Evolutionary conservation across 2,797 vertebrate species (phyloP).

Genomic region (Salmo trutta): DNA sequence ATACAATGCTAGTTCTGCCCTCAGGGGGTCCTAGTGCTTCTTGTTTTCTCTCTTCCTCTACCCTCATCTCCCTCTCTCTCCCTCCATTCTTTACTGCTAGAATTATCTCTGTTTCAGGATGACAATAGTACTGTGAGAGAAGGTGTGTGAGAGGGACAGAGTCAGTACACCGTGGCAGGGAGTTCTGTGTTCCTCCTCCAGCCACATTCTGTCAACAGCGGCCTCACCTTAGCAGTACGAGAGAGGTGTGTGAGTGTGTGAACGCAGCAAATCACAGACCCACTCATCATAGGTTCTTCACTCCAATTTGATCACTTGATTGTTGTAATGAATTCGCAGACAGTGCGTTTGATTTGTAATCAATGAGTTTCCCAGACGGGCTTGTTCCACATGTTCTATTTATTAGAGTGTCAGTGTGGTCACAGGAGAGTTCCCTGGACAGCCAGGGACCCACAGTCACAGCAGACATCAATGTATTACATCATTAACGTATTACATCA

Average conservation of each 20-base stretch:
- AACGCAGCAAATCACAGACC: neutral
- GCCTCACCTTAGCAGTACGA: constrained; percentile 33
- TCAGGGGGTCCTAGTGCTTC: constrained; percentile 60
- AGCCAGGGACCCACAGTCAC: constrained; percentile 16
- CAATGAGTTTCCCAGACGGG: neutral
- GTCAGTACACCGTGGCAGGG: constrained; percentile 48
- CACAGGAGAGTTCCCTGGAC: constrained; percentile 45
- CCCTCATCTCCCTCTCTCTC: constrained; percentile 44
- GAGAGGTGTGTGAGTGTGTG: constrained; percentile 12
- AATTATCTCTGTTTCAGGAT: constrained; percentile 54
- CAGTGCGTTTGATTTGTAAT: too few species aligned
- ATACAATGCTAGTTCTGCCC: constrained; percentile 69
- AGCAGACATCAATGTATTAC: constrained; percentile 2
- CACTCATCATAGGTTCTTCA: neutral
- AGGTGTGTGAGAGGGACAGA: constrained; percentile 20
- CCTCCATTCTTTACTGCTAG: constrained; percentile 40
- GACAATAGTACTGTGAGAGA: constrained; percentile 51
- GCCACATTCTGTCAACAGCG: constrained; percentile 51
- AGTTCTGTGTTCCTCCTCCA: constrained; percentile 57
- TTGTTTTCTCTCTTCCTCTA: constrained; percentile 46
- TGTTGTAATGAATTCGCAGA: too few species aligned
- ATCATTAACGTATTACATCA: constrained; percentile 5
- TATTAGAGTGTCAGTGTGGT: constrained; percentile 51
- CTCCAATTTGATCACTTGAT: too few species aligned
- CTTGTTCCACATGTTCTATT: constrained; percentile 51